Evolutionary conservation across 2,888 invertebrate species (phyloP).

Genomic region (Melinaea marsaeus): DNA sequence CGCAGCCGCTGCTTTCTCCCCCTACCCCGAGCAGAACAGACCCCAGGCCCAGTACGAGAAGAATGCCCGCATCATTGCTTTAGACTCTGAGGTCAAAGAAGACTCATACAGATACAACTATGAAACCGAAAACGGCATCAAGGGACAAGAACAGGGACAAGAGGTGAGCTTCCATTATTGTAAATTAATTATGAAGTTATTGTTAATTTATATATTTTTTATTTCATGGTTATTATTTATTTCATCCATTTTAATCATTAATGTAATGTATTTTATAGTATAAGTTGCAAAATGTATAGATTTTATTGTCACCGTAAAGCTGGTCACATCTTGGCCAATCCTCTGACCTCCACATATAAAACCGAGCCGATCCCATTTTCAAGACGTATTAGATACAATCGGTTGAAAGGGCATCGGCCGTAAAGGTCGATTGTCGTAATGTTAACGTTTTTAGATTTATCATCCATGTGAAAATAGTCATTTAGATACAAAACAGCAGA

Average conservation of each 20-base stretch:
- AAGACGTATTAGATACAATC: slow-evolving; percentile 20
- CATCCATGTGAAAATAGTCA: slow-evolving; percentile 13
- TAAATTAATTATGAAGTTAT: background rate
- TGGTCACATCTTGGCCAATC: slow-evolving; percentile 11
- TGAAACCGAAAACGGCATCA: slow-evolving; percentile 72
- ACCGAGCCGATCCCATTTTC: slow-evolving; percentile 19
- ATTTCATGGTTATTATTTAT: background rate
- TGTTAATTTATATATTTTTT: background rate
- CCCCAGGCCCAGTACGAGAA: slow-evolving; percentile 62
- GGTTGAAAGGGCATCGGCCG: slow-evolving; percentile 28
- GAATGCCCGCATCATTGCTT: slow-evolving; percentile 61
- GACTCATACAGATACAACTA: slow-evolving; percentile 70
- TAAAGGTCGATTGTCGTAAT: slow-evolving; percentile 25
- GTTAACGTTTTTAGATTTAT: slow-evolving; percentile 33
- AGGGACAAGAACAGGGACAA: slow-evolving; percentile 68
- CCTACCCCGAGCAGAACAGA: slow-evolving; percentile 61
- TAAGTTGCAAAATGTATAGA: background rate
- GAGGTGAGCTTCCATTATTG: slow-evolving; percentile 49
- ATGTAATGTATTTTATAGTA: too few species aligned
- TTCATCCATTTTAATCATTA: background rate
- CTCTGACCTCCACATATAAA: slow-evolving; percentile 18
- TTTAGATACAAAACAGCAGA: slow-evolving; percentile 11
- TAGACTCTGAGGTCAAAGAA: slow-evolving; percentile 66
- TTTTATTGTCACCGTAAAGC: slow-evolving; percentile 5
- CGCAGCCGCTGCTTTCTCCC: slow-evolving; percentile 52